Percentiles rank a stretch among this genome's conserved stretches.
phyloP scores from a whole-genome alignment of 2,797 vertebrate genomes.

The Rhodeus uyekii region DNA sequence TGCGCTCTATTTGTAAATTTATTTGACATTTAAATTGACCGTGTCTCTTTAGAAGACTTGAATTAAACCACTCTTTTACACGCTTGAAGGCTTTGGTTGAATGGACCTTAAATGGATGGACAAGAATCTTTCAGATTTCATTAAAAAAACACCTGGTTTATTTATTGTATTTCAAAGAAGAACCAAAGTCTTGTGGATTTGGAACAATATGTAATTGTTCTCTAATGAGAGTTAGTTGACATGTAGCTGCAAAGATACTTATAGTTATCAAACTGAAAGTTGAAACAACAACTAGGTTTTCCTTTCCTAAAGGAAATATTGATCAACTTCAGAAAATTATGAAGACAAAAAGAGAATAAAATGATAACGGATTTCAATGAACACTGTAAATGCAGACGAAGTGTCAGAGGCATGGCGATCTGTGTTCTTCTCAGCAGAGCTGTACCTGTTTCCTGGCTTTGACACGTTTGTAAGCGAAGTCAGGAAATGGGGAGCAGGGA shows the following conservation, averaged over 20 bases:
- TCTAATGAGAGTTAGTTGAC: no score
- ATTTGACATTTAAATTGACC: neutral
- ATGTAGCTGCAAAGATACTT: no score
- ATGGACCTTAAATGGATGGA: neutral
- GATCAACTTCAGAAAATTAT: neutral
- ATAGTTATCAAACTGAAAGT: no score
- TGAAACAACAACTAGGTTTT: neutral
- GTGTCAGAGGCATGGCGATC: neutral
- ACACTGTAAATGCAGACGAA: neutral
- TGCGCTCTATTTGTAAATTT: neutral
- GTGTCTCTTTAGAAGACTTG: neutral
- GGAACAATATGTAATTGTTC: no score
- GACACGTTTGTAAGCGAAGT: constrained; percentile 95
- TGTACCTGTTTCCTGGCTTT: constrained; percentile 96
- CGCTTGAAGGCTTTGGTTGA: neutral
- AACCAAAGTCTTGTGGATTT: neutral
- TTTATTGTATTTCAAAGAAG: neutral
- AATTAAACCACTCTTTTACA: neutral
- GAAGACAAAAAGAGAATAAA: neutral
- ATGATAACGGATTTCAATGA: neutral
- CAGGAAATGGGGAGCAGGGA: constrained; percentile 88
- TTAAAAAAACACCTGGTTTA: neutral
- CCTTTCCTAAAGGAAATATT: neutral
- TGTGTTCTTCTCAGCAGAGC: neutral
- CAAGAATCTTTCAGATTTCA: neutral